A percentile compares a stretch with the other conserved stretches of the same genome.
Conservation (phyloP, 2,888 invertebrate genomes). For the Eilema sororculum region DNA sequence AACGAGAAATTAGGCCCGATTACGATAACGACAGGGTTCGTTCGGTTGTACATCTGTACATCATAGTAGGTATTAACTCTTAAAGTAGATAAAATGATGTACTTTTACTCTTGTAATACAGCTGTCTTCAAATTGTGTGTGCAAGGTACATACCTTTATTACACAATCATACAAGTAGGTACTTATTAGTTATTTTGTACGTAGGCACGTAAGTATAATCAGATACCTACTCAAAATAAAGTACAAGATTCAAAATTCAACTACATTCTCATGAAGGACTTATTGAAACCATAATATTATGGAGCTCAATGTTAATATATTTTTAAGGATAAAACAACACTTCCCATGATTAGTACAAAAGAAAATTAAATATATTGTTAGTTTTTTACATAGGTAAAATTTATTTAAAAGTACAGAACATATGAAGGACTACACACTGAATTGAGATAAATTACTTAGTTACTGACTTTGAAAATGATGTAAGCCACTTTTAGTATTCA, state of each 20-base stretch:
- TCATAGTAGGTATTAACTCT: background rate
- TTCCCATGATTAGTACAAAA: constrained; percentile 88
- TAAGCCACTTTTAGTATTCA: constrained; percentile 87
- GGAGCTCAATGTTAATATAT: constrained; percentile 88
- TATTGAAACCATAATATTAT: constrained; percentile 84
- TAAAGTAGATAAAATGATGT: background rate
- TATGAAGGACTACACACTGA: constrained; percentile 87
- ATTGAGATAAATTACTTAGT: constrained; percentile 86
- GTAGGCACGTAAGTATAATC: too few relatives aligned
- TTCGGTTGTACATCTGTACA: background rate
- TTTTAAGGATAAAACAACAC: constrained; percentile 87
- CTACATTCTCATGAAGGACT: constrained; percentile 51
- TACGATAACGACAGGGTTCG: background rate
- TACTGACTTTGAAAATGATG: constrained; percentile 84
- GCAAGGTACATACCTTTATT: background rate
- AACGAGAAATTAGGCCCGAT: constrained; percentile 25
- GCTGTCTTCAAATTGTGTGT: background rate
- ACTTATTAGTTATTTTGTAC: too few relatives aligned
- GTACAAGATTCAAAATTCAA: background rate
- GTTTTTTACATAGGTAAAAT: constrained; percentile 87
- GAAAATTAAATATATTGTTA: constrained; percentile 88
- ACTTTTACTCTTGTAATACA: background rate
- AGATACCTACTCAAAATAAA: too few relatives aligned
- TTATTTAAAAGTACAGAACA: constrained; percentile 87
- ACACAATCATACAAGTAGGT: background rate